A percentile compares a stretch with the other conserved stretches of the same genome.
These are phyloP conservation scores for Mechanitis messenoides DNA, from an alignment of 2,888 invertebrate genomes.

Conservation along the genomic window DNA sequence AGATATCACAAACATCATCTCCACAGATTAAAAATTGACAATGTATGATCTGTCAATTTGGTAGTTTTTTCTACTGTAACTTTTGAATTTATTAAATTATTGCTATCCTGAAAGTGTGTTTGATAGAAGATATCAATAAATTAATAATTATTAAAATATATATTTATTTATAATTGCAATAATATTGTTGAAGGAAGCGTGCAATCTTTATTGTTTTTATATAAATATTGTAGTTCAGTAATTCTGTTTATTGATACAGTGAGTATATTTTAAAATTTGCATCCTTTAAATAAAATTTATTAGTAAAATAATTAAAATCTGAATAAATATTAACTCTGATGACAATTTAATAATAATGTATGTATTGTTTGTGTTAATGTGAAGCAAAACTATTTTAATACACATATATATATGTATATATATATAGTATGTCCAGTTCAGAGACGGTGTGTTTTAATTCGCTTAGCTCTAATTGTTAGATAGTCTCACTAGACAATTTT, in stretches of 20 bases:
- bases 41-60: constrained; percentile 16
- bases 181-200: too few relatives aligned
- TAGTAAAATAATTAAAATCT: neutral
- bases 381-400: neutral
- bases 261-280: neutral
- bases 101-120: constrained; percentile 1
- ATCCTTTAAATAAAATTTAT: neutral
- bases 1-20: constrained; percentile 17
- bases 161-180: constrained; percentile 22
- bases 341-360: neutral
- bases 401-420: neutral
- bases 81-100: constrained; percentile 17
- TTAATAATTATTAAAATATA: constrained; percentile 8
- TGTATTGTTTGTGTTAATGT: neutral
- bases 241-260: too few relatives aligned
- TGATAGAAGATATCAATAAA: constrained; percentile 5
- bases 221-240: neutral
- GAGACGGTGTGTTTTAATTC: constrained; percentile 41
- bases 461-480: constrained; percentile 58
- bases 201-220: neutral
- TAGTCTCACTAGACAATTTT: constrained; percentile 65
- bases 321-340: constrained; percentile 1
- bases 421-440: constrained; percentile 8
- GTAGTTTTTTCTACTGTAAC: constrained; percentile 25
- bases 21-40: constrained; percentile 11